A percentile compares a stretch with the other conserved stretches of the same genome.
Conservation (phyloP, 1,140 invertebrate species). For the Platorchestia sp. region DNA sequence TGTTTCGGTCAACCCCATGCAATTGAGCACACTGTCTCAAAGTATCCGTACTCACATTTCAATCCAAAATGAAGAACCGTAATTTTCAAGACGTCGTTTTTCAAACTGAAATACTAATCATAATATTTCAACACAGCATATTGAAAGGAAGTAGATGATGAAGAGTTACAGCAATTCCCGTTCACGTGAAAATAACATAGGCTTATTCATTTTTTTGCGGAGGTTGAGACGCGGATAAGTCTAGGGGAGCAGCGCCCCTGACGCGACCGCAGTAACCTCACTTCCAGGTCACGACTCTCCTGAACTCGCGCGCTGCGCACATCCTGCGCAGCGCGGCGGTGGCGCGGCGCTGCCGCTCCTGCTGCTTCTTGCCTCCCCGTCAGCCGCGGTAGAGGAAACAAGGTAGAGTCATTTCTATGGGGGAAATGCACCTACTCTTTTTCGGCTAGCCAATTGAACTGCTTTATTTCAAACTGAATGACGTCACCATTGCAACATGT, state of each 20-base stretch:
- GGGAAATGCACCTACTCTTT: too few species aligned
- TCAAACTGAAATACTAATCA: background rate
- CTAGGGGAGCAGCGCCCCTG: background rate
- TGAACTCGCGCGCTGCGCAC: background rate
- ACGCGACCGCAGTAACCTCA: slow-evolving; percentile 24
- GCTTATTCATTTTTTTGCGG: background rate
- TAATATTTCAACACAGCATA: background rate
- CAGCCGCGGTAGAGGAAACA: background rate
- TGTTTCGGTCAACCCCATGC: too few species aligned
- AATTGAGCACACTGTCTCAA: background rate
- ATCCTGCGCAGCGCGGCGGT: background rate
- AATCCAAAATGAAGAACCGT: background rate
- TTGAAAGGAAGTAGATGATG: background rate
- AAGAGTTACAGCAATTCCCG: background rate
- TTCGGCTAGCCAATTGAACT: too few species aligned
- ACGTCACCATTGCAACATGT: too few species aligned
- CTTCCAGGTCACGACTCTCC: slow-evolving; percentile 37
- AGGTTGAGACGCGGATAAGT: background rate
- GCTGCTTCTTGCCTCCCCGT: background rate
- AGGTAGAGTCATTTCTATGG: too few species aligned
- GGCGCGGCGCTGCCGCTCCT: background rate
- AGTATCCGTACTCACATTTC: background rate
- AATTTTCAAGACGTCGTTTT: background rate
- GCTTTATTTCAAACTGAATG: too few species aligned
- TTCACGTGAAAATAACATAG: background rate